These are phyloP conservation scores for Lochmaea capreae DNA, from an alignment of 2,888 invertebrate genomes.

Conservation along the genomic window DNA sequence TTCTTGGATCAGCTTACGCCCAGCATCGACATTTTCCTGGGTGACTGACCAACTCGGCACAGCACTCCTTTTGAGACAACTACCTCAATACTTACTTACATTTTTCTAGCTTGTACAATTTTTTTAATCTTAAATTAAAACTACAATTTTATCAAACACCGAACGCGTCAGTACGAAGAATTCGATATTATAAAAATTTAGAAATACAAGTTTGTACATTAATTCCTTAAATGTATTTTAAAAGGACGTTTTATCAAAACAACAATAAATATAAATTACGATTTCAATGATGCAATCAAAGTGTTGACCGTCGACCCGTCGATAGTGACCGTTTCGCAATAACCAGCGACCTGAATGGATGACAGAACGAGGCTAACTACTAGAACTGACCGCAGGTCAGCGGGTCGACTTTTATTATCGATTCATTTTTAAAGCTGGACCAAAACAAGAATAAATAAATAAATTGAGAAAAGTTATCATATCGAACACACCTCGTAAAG, in stretches of 20 bases:
- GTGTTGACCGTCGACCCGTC: constrained; percentile 5
- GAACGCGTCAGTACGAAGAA: too few species aligned
- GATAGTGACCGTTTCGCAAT: constrained; percentile 7
- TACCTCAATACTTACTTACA: too few species aligned
- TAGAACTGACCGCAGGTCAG: constrained; percentile 8
- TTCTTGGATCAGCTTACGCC: too few species aligned
- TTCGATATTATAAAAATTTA: background rate
- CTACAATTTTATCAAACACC: too few species aligned
- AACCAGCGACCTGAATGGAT: constrained; percentile 1
- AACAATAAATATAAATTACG: background rate
- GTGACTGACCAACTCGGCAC: too few species aligned
- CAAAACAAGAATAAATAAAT: background rate
- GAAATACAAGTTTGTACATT: background rate
- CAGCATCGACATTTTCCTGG: too few species aligned
- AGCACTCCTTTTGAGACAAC: too few species aligned
- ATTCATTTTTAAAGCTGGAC: background rate
- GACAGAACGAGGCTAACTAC: constrained; percentile 11
- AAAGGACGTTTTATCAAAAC: constrained; percentile 1
- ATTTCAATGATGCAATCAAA: background rate
- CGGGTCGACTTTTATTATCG: background rate
- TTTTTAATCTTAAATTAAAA: too few species aligned
- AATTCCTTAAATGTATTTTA: background rate
- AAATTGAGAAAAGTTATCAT: background rate
- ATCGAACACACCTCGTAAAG: background rate
- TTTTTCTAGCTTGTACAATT: too few species aligned